Percentiles rank a stretch among this genome's conserved stretches.
Conservation (phyloP, 2,797 vertebrate species). For the Sebastes ruberrimus region DNA sequence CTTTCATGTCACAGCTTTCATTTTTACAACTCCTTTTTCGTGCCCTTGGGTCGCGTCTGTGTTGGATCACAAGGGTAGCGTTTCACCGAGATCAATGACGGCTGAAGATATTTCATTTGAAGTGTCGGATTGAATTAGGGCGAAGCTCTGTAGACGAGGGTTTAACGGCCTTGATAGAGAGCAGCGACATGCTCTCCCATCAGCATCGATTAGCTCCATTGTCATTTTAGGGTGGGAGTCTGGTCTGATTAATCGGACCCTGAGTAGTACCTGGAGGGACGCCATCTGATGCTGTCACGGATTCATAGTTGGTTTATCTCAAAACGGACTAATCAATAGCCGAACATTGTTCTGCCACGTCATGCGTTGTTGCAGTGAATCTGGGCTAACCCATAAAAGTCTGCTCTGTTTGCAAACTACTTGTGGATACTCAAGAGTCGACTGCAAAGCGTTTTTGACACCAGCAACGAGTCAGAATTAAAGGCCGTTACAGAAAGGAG, state of each 20-base stretch:
- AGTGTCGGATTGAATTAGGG: slow-evolving; percentile 60
- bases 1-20: slow-evolving; percentile 49
- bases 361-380: neutral
- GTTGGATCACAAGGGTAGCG: slow-evolving; percentile 14
- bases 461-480: slow-evolving; percentile 15
- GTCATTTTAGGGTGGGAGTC: slow-evolving; percentile 41
- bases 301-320: slow-evolving; percentile 23
- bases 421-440: slow-evolving; percentile 12
- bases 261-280: slow-evolving; percentile 52
- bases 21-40: slow-evolving; percentile 36
- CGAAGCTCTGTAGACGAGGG: slow-evolving; percentile 23
- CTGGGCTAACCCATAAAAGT: neutral
- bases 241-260: slow-evolving; percentile 61
- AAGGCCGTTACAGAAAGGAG: slow-evolving; percentile 15
- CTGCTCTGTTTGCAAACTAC: neutral
- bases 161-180: slow-evolving; percentile 49
- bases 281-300: slow-evolving; percentile 28
- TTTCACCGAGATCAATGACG: slow-evolving; percentile 54
- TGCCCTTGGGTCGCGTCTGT: slow-evolving; percentile 33
- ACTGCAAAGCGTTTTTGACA: slow-evolving; percentile 17
- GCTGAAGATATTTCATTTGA: slow-evolving; percentile 59
- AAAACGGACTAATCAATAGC: slow-evolving; percentile 20
- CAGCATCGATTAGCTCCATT: slow-evolving; percentile 60
- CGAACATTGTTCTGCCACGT: neutral
- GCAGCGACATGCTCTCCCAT: slow-evolving; percentile 48